Evolutionary conservation across 2,113 vertebrate genomes (phyloP), one percentile per base, ranked within the genome.

Genomic region (Leptocoma aspasia): DNA sequence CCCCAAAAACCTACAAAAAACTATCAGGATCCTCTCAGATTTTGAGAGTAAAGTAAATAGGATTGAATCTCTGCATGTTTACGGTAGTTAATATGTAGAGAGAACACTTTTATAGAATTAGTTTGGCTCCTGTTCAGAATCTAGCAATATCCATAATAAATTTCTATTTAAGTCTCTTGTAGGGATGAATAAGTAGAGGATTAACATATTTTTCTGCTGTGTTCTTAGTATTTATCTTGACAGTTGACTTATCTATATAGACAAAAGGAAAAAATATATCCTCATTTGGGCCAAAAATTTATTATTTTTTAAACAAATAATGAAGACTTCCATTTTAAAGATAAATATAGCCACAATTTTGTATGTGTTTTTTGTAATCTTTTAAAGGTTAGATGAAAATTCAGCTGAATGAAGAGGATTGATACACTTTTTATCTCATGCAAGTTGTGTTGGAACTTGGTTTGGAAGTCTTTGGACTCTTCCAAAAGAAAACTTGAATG

Each of bases 101-200:
- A 95, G 93, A 97, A 91, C 95, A 95, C 96, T 98, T 97, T 96
- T 94, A 85, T 87, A 95, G 91, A 98, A 98, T 98, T 98, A 97
- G 86, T 98, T 98, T 98, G 97, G 97, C 98, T 98, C 66, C 76
- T 93, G 82, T 97, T 98, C 96, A 97, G 90, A 87, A 94, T 95
- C 81, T 96, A 92, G 95, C 91, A 96, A 94, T 97, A 97, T 97
- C 96, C 90, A 91, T 98, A 98, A 98, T 98, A 98, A 97, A 98
- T 97, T 97, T 96, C 60, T 73, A 71, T 90, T 94, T 95, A 93
- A 97, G 95, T 97, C 95, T 97, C 93, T 90, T 85, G 84, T 89
- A 92, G 65, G 97, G 94, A 94, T 96, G 94, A 96, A 64, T 97
- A 97, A 98, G 92, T 76, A 96, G 70, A 89, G 91, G 96, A 98